A percentile compares a stretch with the other conserved stretches of the same genome.
phyloP scores from a whole-genome alignment of 2,797 vertebrate genomes.

The Nannoperca australis region DNA sequence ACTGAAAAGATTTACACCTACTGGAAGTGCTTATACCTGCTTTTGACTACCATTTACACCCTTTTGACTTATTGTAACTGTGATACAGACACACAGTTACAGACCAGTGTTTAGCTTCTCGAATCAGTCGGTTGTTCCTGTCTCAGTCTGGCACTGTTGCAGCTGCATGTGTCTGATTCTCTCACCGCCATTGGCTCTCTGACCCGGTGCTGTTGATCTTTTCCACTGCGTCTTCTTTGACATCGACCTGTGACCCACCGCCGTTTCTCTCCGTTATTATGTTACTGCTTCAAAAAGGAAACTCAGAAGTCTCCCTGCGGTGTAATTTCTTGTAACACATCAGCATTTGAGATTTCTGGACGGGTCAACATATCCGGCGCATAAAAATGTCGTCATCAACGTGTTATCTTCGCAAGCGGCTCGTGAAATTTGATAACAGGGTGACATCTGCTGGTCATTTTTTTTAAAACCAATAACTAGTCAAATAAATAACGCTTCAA shows the following conservation, averaged over 20 bases:
- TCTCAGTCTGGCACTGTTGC: neutral
- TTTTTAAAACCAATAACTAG: neutral
- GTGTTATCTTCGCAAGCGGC: accelerated
- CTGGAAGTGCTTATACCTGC: neutral
- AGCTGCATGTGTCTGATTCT: conserved; percentile 27
- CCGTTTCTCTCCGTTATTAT: neutral
- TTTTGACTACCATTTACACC: neutral
- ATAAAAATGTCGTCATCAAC: conserved; percentile 58
- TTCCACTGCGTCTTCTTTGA: conserved; percentile 48
- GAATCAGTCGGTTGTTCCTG: neutral
- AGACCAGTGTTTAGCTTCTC: neutral
- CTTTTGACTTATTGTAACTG: neutral
- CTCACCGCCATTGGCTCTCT: conserved; percentile 81
- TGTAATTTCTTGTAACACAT: conserved; percentile 77
- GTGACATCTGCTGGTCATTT: conserved; percentile 48
- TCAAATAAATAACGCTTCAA: neutral
- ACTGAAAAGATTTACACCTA: neutral
- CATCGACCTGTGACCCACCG: conserved; percentile 56
- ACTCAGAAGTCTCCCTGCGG: neutral
- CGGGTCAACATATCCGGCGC: conserved; percentile 74
- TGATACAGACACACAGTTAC: neutral
- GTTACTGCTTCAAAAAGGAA: conserved; percentile 18
- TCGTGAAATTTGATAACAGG: neutral
- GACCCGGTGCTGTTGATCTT: conserved; percentile 33
- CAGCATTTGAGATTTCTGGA: conserved; percentile 63